These are phyloP conservation scores for Pseudanteris insignis DNA, from an alignment of 2,888 invertebrate genomes.

Conservation along the genomic window DNA sequence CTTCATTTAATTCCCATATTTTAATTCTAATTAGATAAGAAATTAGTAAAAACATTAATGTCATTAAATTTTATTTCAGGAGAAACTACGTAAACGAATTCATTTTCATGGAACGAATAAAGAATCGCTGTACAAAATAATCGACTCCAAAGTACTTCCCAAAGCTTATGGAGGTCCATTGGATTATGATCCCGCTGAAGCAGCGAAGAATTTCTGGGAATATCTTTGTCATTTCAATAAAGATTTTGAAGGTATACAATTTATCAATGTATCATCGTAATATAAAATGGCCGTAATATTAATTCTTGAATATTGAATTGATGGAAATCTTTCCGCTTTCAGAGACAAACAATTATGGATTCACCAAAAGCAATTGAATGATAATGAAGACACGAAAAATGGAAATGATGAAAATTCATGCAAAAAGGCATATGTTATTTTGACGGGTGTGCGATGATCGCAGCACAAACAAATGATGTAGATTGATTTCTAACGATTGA, in stretches of 20 bases:
- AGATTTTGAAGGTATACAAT: conserved; percentile 72
- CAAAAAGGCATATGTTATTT: too few species aligned
- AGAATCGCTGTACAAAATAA: conserved; percentile 70
- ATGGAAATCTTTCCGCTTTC: conserved; percentile 40
- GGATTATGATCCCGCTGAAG: conserved; percentile 71
- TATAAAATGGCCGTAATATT: not conserved
- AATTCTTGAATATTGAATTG: too few species aligned
- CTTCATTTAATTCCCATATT: too few species aligned
- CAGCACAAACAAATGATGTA: too few species aligned
- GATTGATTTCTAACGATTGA: too few species aligned
- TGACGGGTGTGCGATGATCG: too few species aligned
- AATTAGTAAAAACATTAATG: too few species aligned
- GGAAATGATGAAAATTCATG: too few species aligned
- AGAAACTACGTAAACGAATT: conserved; percentile 81
- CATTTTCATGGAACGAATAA: conserved; percentile 79
- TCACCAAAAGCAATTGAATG: conserved; percentile 3
- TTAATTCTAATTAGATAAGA: too few species aligned
- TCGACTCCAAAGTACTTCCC: conserved; percentile 72
- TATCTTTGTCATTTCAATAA: conserved; percentile 75
- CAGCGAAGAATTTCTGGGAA: conserved; percentile 73
- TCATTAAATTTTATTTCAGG: too few species aligned
- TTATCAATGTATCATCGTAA: not conserved
- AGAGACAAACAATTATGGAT: conserved; percentile 43
- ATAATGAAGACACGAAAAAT: too few species aligned
- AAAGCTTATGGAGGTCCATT: conserved; percentile 75